These are phyloP conservation scores for Pseudopipra pipra DNA, from an alignment of 2,113 vertebrate species.

Conservation along the genomic window DNA sequence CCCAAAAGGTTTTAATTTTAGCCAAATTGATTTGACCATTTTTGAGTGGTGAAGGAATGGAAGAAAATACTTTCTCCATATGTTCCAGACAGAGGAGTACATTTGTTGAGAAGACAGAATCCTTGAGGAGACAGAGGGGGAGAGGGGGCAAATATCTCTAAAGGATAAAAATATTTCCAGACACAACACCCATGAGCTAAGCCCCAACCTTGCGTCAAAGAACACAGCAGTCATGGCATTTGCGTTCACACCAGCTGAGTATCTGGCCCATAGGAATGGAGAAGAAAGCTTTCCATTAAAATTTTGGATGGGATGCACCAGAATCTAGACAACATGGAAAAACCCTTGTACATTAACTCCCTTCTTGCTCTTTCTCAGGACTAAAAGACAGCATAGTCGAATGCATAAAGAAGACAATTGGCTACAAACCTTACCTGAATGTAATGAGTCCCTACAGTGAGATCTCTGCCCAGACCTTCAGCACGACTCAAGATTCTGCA, in stretches of 20 bases:
- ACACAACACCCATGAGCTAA: conserved; percentile 58
- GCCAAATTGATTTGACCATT: conserved; percentile 45
- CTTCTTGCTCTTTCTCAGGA: neutral
- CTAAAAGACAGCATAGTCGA: neutral
- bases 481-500: neutral
- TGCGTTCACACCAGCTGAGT: conserved; percentile 47
- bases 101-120: conserved; percentile 38
- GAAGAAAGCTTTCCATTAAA: conserved; percentile 49
- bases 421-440: neutral
- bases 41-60: conserved; percentile 58
- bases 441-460: neutral
- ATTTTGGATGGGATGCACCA: neutral
- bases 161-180: conserved; percentile 65
- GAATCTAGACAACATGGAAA: conserved; percentile 21
- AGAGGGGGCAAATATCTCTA: conserved; percentile 11
- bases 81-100: conserved; percentile 39
- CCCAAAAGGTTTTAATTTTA: conserved; percentile 67
- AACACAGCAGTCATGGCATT: conserved; percentile 4
- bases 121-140: neutral
- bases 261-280: conserved; percentile 34
- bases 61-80: conserved; percentile 64
- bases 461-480: neutral
- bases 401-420: neutral
- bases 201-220: conserved; percentile 43
- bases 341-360: neutral